Percentiles rank a stretch among this genome's conserved stretches.
Conservation (phyloP, 2,797 vertebrate genomes). For the Ctenopoma multispine region DNA sequence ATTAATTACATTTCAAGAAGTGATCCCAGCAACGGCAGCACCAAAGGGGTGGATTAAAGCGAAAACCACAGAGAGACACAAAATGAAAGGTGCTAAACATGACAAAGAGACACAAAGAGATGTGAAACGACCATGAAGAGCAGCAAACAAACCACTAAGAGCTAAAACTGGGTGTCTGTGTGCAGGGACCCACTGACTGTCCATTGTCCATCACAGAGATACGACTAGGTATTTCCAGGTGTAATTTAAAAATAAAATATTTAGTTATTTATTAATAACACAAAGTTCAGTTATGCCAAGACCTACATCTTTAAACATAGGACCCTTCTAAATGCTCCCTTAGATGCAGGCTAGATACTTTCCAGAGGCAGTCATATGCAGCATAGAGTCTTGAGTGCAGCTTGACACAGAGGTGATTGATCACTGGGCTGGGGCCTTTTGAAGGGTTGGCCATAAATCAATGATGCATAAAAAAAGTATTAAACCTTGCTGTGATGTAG, state of each 20-base stretch:
- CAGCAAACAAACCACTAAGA: neutral
- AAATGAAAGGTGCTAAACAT: neutral
- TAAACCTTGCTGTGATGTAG: constrained; percentile 44
- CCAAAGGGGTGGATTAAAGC: neutral
- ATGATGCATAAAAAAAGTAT: constrained; percentile 64
- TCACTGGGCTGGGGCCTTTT: constrained; percentile 52
- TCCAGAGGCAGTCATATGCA: constrained; percentile 28
- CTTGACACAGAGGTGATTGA: constrained; percentile 60
- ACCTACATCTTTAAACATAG: neutral
- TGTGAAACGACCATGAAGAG: neutral
- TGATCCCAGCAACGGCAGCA: neutral
- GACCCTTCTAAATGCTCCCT: neutral
- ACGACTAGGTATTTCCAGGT: neutral
- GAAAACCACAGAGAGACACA: neutral
- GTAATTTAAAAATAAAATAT: too few relatives aligned
- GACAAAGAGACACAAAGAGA: neutral
- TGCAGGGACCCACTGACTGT: neutral
- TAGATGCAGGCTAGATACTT: constrained; percentile 21
- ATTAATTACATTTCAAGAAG: constrained; percentile 11
- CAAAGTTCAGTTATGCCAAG: neutral
- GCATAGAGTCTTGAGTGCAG: constrained; percentile 42
- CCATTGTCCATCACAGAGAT: neutral
- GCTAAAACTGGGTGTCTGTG: neutral
- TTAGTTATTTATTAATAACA: neutral
- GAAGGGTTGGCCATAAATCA: constrained; percentile 68